Base-by-base conservation (phyloP, 2,797 vertebrate species). In the Tinamus major region DNA sequence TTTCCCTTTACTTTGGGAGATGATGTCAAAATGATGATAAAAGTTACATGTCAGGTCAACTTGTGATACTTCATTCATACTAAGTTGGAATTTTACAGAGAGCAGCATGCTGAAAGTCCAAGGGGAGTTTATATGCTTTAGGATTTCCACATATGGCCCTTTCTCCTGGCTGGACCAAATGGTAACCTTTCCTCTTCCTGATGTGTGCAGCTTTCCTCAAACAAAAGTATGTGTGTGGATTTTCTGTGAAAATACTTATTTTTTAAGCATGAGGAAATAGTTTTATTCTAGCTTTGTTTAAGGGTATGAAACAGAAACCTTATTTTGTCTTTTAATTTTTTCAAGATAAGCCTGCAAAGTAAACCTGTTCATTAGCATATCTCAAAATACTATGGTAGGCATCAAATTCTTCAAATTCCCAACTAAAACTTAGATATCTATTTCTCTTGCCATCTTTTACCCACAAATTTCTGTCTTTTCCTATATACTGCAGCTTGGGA, bases 61-160 rank as follows among this genome's bases (percentile, higher is more conserved):
- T 3, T 1, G 4, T 9, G 35, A 11, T 8, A 7, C 2, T 26
- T 58, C 29, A 21, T 26, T 53, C 29, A 19, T 2, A 7, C 10
- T 21, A 21, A 56, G 48, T 11, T 31, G 10, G 17, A n/a, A 15
- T 29, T 35, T 78, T 59, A 5, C 39, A 4, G 11, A 33, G 13
- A 39, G 11, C 5, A 62, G 20, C 6, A 9, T 15, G 37, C 69
- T 15, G 9, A 41, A 65, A 51, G 31, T 31, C 64, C 7, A 31
- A 61, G 11, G 6, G 7, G 17, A 10, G 16, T 14, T 11, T 41
- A 6, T 35, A 13, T 70, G 16, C 13, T 26, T 46, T 31, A 83
- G 12, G 6, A 5, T 35, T 56, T 13, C 4, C 63, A 20, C 19
- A 10, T 17, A 14, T 14, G 7, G 3, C 13, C 68, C 29, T 83